Evolutionary conservation across 2,888 invertebrate genomes (phyloP), one percentile per base, ranked within the genome.

Genomic region (Cepaea hortensis): DNA sequence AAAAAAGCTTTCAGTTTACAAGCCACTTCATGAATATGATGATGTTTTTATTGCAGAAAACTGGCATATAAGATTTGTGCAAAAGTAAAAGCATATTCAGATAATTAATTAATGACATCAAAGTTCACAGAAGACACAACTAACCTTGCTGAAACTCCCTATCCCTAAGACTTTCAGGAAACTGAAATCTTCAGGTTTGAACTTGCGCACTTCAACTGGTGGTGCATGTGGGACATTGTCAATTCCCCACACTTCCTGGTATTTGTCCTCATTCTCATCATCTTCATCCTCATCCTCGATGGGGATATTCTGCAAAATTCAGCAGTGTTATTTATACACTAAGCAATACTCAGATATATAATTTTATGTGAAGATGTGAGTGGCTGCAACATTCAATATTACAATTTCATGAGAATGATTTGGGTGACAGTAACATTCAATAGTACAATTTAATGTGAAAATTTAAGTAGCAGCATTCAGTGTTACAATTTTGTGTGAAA

Each of bases 141-240:
- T 95, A 95, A 98, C 98, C 96, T 99, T 99, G 94, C 99, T 99
- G 95, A 99, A 99, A 94, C 98, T 99, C 91, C 99, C 99, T 95
- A 99, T 99, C 85, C 99, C 99, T 85, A 99, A 96, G 85, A 99
- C 98, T 95, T 99, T 98, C 92, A 99, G 96, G 95, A 99, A 98
- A 94, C 97, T 97, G 95, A 99, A 99, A 95, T 99, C 98, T 93
- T 97, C 97, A 89, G 98, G 96, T 76, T 96, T 96, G 95, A 98
- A 99, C 95, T 98, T 98, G 94, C 97, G 90, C 18, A 89, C 89
- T 9, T 90, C 90, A 18, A 90, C 83, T 9, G 89, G 89, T n/a
- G 88, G 88, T 13, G 86, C 76, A 18, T 89, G 90, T 23, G 82
- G 81, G 6, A 83, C 88, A 46, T 84, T 87, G 62, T 85, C 89